Percentiles rank a stretch among this genome's conserved stretches.
These are phyloP conservation scores for Philopedon plagiatum DNA, from an alignment of 2,888 invertebrate species.

Conservation along the genomic window DNA sequence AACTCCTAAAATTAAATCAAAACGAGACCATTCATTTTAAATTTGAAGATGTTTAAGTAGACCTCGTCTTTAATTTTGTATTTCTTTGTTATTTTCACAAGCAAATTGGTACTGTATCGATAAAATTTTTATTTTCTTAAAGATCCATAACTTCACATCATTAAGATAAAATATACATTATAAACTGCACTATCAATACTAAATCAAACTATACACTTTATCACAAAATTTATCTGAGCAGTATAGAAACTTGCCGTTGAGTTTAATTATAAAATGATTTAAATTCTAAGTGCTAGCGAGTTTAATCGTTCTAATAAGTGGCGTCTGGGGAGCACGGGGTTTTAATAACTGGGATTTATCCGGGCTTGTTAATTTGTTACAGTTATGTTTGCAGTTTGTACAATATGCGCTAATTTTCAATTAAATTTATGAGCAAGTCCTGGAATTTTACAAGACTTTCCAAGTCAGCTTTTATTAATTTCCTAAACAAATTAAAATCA, in stretches of 20 bases:
- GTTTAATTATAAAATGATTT: slow-evolving; percentile 21
- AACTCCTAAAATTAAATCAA: too few relatives aligned
- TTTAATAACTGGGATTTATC: slow-evolving; percentile 21
- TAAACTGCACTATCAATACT: neutral
- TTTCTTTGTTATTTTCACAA: too few relatives aligned
- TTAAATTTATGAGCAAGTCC: neutral
- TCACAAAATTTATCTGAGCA: slow-evolving; percentile 2
- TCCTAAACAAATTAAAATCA: neutral
- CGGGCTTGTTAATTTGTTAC: slow-evolving; percentile 16
- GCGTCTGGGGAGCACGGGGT: slow-evolving; percentile 12
- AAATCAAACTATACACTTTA: neutral
- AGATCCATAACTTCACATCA: too few relatives aligned
- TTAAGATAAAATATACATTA: neutral
- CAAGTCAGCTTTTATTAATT: neutral
- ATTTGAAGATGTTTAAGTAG: too few relatives aligned
- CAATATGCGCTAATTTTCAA: slow-evolving; percentile 14
- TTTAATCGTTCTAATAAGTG: slow-evolving; percentile 18
- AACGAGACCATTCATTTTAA: too few relatives aligned
- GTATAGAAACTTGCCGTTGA: neutral
- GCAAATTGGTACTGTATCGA: too few relatives aligned
- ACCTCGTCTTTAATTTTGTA: too few relatives aligned
- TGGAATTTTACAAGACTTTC: slow-evolving; percentile 3
- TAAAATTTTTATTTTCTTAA: too few relatives aligned
- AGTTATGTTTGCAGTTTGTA: slow-evolving; percentile 23
- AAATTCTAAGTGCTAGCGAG: slow-evolving; percentile 1